These are phyloP conservation scores for Furcula furcula DNA, from an alignment of 2,888 invertebrate species.

Conservation along the genomic window DNA sequence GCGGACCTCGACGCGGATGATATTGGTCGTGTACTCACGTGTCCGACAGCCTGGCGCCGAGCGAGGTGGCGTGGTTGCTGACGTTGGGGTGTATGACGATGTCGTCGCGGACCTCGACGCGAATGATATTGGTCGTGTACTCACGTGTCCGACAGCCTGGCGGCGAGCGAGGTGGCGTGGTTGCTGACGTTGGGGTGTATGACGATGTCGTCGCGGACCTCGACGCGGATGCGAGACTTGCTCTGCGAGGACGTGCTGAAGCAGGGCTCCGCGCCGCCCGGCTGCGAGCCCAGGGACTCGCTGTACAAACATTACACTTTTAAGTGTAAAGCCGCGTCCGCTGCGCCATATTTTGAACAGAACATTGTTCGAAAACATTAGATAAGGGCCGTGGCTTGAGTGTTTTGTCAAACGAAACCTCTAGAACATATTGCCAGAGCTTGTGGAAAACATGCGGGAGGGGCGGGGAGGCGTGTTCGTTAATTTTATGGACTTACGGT, in stretches of 20 bases:
- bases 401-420: no score
- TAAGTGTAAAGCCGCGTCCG: no score
- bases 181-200: slow-evolving; percentile 81
- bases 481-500: no score
- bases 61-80: neutral
- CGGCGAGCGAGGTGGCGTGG: slow-evolving; percentile 55
- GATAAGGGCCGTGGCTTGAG: no score
- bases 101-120: neutral
- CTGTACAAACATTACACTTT: slow-evolving; percentile 37
- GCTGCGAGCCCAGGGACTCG: slow-evolving; percentile 75
- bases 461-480: no score
- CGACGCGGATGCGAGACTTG: slow-evolving; percentile 91
- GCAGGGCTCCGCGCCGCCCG: slow-evolving; percentile 77
- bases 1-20: no score
- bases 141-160: slow-evolving; percentile 47
- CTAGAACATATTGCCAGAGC: no score
- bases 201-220: slow-evolving; percentile 85
- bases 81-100: neutral
- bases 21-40: no score
- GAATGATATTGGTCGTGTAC: slow-evolving; percentile 10
- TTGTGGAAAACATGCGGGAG: no score
- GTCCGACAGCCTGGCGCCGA: no score
- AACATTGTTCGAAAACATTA: no score
- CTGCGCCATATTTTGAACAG: no score
- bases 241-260: slow-evolving; percentile 90